Evolutionary conservation across 1,140 invertebrate genomes (phyloP).

Genomic region (Cryptotermes secundus): DNA sequence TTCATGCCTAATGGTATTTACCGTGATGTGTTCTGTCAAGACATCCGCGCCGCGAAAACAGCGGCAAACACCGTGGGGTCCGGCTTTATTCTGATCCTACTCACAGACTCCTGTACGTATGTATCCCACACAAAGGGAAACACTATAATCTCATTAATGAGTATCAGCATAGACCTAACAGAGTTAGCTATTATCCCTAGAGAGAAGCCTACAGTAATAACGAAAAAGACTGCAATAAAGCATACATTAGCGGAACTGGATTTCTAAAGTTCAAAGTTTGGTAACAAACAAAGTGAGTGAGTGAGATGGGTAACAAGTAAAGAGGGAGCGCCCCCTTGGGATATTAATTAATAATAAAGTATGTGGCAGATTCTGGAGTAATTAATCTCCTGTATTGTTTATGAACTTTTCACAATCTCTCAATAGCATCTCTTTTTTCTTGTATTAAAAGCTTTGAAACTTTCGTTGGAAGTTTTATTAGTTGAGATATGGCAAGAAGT

Average conservation of each 20-base stretch:
- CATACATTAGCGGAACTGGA: neutral
- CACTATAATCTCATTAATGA: constrained; percentile 12
- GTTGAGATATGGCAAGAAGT: neutral
- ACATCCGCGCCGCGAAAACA: no score
- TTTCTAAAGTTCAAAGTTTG: constrained; percentile 10
- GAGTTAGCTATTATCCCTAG: neutral
- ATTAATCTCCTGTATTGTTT: constrained; percentile 20
- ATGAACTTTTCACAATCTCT: constrained; percentile 15
- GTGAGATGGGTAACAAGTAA: neutral
- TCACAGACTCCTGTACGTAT: neutral
- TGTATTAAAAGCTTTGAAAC: neutral
- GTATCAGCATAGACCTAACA: neutral
- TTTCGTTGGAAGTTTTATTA: constrained; percentile 15
- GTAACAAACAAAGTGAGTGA: neutral
- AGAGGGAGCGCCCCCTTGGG: neutral
- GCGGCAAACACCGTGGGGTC: neutral
- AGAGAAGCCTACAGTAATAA: neutral
- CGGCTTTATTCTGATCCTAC: neutral
- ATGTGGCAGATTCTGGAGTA: constrained; percentile 14
- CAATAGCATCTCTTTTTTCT: neutral
- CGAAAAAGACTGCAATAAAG: constrained; percentile 12
- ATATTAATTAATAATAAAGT: constrained; percentile 21
- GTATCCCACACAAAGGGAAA: constrained; percentile 3
- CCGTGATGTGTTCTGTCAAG: no score
- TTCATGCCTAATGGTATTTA: no score